phyloP scores from a whole-genome alignment of 2,888 invertebrate genomes.

The Brachyptera risi region DNA sequence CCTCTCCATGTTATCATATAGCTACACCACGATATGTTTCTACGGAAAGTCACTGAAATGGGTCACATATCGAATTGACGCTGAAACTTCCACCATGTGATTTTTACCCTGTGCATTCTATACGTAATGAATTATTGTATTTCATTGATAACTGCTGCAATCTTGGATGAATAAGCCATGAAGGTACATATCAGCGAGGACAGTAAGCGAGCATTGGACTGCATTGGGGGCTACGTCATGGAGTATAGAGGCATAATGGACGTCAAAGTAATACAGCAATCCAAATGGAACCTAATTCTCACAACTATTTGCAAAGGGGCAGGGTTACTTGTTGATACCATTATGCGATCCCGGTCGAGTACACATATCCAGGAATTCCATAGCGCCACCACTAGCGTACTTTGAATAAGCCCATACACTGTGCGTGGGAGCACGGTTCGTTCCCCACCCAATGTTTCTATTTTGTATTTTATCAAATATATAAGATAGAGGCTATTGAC shows the following conservation, averaged over 20 bases:
- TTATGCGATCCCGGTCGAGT: too few relatives aligned
- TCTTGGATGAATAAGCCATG: conserved; percentile 46
- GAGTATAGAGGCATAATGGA: conserved; percentile 48
- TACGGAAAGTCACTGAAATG: background rate
- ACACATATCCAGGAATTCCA: too few relatives aligned
- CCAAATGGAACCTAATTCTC: too few relatives aligned
- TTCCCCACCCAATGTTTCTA: too few relatives aligned
- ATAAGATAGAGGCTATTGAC: too few relatives aligned
- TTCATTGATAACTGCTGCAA: background rate
- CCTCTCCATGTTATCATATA: background rate
- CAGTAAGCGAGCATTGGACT: conserved; percentile 53
- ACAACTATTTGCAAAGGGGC: too few relatives aligned
- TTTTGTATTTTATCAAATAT: too few relatives aligned
- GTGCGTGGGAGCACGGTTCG: too few relatives aligned
- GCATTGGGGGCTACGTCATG: conserved; percentile 48
- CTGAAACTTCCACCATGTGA: background rate
- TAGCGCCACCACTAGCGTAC: too few relatives aligned
- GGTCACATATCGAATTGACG: background rate
- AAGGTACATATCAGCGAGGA: conserved; percentile 56
- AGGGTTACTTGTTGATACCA: too few relatives aligned
- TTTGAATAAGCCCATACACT: too few relatives aligned
- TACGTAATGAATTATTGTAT: conserved; percentile 22
- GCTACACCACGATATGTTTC: background rate
- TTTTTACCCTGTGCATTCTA: too few relatives aligned
- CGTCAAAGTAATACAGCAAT: conserved; percentile 47